These are phyloP conservation scores for Sabatieria punctata DNA, from an alignment of 2,888 invertebrate species.

Conservation along the genomic window DNA sequence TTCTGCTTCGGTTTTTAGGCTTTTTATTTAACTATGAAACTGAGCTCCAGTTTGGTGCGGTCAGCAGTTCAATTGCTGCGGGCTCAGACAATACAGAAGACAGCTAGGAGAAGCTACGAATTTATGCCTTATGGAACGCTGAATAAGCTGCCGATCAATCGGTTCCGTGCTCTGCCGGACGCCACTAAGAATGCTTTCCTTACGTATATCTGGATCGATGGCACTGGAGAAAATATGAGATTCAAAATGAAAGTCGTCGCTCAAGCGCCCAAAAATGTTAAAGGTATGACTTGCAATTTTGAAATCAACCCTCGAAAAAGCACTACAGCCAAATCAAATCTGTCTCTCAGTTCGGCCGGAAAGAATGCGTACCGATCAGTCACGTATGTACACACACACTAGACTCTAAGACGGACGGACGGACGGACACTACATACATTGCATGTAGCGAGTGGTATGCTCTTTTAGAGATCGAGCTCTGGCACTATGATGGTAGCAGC, in stretches of 20 bases:
- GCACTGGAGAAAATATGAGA: slow-evolving; percentile 52
- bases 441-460: neutral
- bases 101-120: too few relatives aligned
- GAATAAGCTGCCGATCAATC: too few relatives aligned
- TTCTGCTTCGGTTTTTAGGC: too few relatives aligned
- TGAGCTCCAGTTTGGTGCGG: too few relatives aligned
- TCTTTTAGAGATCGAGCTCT: slow-evolving; percentile 25
- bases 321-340: too few relatives aligned
- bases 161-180: neutral
- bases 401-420: neutral
- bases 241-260: slow-evolving; percentile 63
- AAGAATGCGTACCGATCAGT: too few relatives aligned
- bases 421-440: neutral
- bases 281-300: neutral
- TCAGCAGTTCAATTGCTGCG: too few relatives aligned
- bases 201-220: slow-evolving; percentile 79
- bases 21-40: too few relatives aligned
- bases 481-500: slow-evolving; percentile 33
- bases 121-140: too few relatives aligned
- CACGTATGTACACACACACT: too few relatives aligned
- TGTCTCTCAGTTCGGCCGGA: too few relatives aligned
- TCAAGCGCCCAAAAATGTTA: slow-evolving; percentile 15
- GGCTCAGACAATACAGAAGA: too few relatives aligned
- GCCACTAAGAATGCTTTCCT: slow-evolving; percentile 60
- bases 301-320: neutral